Conservation (phyloP, 2,888 invertebrate species). For the Alsophila aescularia region DNA sequence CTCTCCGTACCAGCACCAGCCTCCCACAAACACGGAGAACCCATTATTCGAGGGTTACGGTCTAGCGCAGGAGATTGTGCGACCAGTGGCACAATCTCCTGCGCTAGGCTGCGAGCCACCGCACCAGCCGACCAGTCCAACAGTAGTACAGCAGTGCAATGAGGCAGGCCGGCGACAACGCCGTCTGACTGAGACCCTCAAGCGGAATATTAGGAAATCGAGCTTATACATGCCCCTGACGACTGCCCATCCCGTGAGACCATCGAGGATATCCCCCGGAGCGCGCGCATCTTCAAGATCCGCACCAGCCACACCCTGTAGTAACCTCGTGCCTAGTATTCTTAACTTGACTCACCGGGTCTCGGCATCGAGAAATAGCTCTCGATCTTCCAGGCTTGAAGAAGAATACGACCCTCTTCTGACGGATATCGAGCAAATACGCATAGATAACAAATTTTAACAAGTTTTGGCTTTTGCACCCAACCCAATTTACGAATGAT, state of each 20-base stretch:
- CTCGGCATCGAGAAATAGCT: slow-evolving; percentile 78
- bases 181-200: slow-evolving; percentile 61
- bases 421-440: slow-evolving; percentile 69
- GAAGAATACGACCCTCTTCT: slow-evolving; percentile 87
- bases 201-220: slow-evolving; percentile 82
- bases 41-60: slow-evolving; percentile 57
- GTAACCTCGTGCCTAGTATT: slow-evolving; percentile 86
- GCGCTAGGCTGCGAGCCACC: slow-evolving; percentile 84
- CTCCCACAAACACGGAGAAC: slow-evolving; percentile 49
- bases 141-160: slow-evolving; percentile 86
- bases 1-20: slow-evolving; percentile 64
- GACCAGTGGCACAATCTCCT: slow-evolving; percentile 58
- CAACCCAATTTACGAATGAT: too few species aligned
- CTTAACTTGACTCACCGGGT: slow-evolving; percentile 85
- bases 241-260: slow-evolving; percentile 62
- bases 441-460: slow-evolving; percentile 74
- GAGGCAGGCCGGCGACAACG: slow-evolving; percentile 87
- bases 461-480: neutral
- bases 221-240: slow-evolving; percentile 88
- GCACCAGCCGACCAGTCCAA: slow-evolving; percentile 93
- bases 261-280: slow-evolving; percentile 67
- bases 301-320: slow-evolving; percentile 92
- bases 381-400: slow-evolving; percentile 71
- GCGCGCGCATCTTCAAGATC: slow-evolving; percentile 89
- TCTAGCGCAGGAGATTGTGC: too few species aligned